A percentile compares a stretch with the other conserved stretches of the same genome.
These are phyloP conservation scores for Drosophila emarginata DNA, from an alignment of 2,888 invertebrate genomes.

Conservation along the genomic window DNA sequence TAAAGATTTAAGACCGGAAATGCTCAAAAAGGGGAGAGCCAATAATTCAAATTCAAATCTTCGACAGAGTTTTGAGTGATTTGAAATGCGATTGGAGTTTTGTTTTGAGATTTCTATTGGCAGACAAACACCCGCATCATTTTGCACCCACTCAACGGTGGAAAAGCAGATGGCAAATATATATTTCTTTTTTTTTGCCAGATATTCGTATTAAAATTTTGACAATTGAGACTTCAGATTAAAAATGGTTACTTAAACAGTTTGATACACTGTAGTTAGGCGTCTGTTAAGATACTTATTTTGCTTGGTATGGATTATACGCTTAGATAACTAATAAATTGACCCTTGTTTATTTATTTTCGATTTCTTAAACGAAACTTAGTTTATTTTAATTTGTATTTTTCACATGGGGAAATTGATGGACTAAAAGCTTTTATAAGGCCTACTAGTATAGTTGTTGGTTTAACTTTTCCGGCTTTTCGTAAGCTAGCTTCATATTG, in stretches of 20 bases:
- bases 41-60: slow-evolving; percentile 76
- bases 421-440: background rate
- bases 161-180: slow-evolving; percentile 53
- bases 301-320: too few species aligned
- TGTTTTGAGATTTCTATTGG: slow-evolving; percentile 41
- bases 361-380: background rate
- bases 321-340: too few species aligned
- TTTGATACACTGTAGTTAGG: too few species aligned
- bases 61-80: slow-evolving; percentile 72
- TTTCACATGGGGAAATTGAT: background rate
- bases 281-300: too few species aligned
- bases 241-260: background rate
- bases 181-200: slow-evolving; percentile 53
- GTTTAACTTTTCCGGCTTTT: slow-evolving; percentile 1
- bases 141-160: slow-evolving; percentile 53
- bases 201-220: slow-evolving; percentile 36
- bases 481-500: background rate
- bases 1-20: slow-evolving; percentile 78
- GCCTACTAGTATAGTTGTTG: background rate
- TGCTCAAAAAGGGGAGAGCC: slow-evolving; percentile 47
- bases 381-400: background rate
- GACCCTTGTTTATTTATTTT: too few species aligned
- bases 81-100: slow-evolving; percentile 70
- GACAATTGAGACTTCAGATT: background rate
- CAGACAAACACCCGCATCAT: slow-evolving; percentile 48